Evolutionary conservation across 2,797 vertebrate species (phyloP), one percentile per base, ranked within the genome.

Genomic region (Oryzias sinensis): DNA sequence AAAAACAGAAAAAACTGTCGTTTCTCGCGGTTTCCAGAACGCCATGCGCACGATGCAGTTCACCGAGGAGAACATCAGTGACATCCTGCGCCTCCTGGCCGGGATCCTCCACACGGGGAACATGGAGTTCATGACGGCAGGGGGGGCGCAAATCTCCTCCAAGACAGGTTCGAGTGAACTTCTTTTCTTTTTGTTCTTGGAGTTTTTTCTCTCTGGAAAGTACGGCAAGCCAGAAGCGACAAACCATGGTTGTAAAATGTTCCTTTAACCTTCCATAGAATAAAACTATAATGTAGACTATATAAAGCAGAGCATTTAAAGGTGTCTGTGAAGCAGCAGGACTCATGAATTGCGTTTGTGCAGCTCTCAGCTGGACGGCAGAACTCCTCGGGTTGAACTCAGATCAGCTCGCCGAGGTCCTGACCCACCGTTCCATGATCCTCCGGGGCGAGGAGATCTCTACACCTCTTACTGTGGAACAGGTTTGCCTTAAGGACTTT

Each of bases 391-490:
- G 97, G 6, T 84, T 98, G 91, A 96, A 97, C 88, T 85, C 93
- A 0, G 86, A 88, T 0, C 95, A 95, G 80, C 86, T 99, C 65
- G 93, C 94, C 0, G 97, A 99, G 62, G 95, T 94, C 0, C 85
- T 99, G 78, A 99, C 97, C 1, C 96, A 98, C 75, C 91, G 93
- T 57, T 98, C 97, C 1, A 98, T 99, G 95, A 96, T 98, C 89
- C 96, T 99, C 84, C 88, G 97, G 83, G 97, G 97, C 41, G 97
- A 99, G 83, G 94, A 97, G 92, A 99, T 99, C 87, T 93, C 92
- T 76, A 98, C 97, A 0, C 97, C 97, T 15, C 96, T 99, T 59
- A 97, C 88, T 0, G 88, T 97, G 53, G 94, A 98, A 6, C 96
- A 99, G 95, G 97, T 97, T 37, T 37, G 33, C 9, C 9, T 37